Base-by-base conservation (phyloP, 2,888 invertebrate genomes). In the Blastobasis lacticolella region DNA sequence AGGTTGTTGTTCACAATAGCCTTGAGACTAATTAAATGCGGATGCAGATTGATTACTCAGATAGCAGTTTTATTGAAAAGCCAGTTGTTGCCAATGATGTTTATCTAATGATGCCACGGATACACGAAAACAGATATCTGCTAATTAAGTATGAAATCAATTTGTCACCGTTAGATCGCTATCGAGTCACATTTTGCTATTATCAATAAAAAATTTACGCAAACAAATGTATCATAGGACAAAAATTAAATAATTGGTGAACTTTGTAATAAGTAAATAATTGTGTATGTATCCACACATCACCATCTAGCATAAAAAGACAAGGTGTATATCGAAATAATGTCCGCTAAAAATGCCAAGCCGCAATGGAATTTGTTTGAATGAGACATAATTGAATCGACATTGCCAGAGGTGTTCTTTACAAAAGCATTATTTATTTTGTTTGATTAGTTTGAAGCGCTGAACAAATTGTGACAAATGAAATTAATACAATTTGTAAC, bases 401-500 rank as follows among this genome's bases (percentile, higher is more conserved):
- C 23, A 23, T 23, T 23, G 23, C 23, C 23, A 23, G 23, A 23
- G 23, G 23, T 23, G 23, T 1, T 23, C 23, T 23, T 23, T 42
- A 42, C 42, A 42, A 42, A 50, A 38, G 49, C 41, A 55, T 37
- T 53, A 55, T 60, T 60, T 59, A 60, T 56, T 56, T 52, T 58
- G 46, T 57, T 63, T 58, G 57, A 62, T 60, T 56, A 62, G 55
- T 56, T 60, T 61, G 58, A 61, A 61, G 42, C 6, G 9, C 42
- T n/a, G 42, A 42, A 23, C 23, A 23, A 23, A 23, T 23, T 23
- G 23, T 23, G 23, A 23, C 23, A 23, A 23, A 23, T 23, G 1
- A 23, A 23, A 23, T 23, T 23, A 23, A 23, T 23, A 23, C 23
- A 23, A 23, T 23, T 23, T 23, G 23, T 3, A 23, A 23, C 23